phyloP scores from a whole-genome alignment of 2,113 vertebrate genomes.

The Apus apus region DNA sequence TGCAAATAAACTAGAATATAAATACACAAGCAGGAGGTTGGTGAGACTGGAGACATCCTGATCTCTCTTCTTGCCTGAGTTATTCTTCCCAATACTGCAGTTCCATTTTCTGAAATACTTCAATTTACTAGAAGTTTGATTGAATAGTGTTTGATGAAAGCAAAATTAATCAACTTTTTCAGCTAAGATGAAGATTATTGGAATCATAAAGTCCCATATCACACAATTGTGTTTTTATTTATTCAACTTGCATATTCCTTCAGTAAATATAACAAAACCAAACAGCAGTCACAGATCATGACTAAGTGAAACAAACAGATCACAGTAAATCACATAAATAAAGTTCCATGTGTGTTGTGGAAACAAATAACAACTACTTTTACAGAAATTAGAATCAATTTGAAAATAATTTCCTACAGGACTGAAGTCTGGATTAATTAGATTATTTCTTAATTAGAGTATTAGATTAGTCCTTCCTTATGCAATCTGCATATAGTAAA shows the following conservation, averaged over 20 bases:
- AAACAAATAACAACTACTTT: neutral
- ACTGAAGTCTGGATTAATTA: conserved; percentile 2
- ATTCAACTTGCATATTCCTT: neutral
- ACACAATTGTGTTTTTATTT: neutral
- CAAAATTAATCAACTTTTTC: neutral
- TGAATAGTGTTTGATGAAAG: neutral
- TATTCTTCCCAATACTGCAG: neutral
- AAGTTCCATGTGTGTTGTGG: neutral
- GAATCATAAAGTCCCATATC: neutral
- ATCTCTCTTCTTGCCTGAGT: rapidly evolving
- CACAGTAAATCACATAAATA: neutral
- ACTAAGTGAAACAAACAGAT: conserved; percentile 11
- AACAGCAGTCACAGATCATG: neutral
- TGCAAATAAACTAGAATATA: neutral
- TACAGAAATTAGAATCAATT: conserved; percentile 6
- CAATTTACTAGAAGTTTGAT: neutral
- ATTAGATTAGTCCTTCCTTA: neutral
- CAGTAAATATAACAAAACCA: neutral
- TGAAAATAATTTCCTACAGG: neutral
- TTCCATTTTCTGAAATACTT: neutral
- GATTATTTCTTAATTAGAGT: neutral
- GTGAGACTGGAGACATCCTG: neutral
- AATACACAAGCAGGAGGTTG: neutral
- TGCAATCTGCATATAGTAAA: neutral
- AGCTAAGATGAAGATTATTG: neutral